phyloP scores from a whole-genome alignment of 2,113 vertebrate genomes.

The Centropus unirufus region DNA sequence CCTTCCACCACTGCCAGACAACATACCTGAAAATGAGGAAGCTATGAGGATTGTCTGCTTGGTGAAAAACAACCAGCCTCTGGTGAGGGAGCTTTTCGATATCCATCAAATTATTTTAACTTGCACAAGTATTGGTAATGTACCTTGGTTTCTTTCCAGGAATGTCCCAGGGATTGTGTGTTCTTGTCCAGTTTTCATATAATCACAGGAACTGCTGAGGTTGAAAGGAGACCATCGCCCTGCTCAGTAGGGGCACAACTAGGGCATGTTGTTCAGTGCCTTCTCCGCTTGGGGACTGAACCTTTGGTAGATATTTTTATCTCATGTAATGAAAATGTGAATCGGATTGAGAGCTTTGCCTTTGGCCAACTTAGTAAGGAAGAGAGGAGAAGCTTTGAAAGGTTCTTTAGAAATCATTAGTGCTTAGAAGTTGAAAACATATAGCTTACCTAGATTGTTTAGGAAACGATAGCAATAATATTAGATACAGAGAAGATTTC shows the following conservation, averaged over 20 bases:
- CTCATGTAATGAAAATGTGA: not conserved
- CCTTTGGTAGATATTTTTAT: not conserved
- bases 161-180: not conserved
- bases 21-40: slow-evolving; percentile 90
- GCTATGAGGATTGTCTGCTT: slow-evolving; percentile 92
- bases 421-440: not conserved
- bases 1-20: slow-evolving; percentile 89
- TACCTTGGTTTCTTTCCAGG: not conserved
- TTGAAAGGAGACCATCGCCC: not conserved
- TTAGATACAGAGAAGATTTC: not conserved
- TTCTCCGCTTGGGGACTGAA: not conserved
- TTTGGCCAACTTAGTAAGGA: not conserved
- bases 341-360: not conserved
- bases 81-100: slow-evolving; percentile 80
- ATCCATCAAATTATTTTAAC: not conserved
- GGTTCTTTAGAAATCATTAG: not conserved
- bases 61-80: slow-evolving; percentile 95
- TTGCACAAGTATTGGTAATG: not conserved
- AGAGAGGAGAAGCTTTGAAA: not conserved
- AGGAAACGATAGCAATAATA: not conserved
- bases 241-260: not conserved
- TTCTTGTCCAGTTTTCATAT: not conserved
- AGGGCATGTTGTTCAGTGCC: not conserved
- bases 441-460: not conserved
- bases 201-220: not conserved